Conservation (phyloP, 2,113 vertebrate genomes). For the Pelodiscus sinensis region DNA sequence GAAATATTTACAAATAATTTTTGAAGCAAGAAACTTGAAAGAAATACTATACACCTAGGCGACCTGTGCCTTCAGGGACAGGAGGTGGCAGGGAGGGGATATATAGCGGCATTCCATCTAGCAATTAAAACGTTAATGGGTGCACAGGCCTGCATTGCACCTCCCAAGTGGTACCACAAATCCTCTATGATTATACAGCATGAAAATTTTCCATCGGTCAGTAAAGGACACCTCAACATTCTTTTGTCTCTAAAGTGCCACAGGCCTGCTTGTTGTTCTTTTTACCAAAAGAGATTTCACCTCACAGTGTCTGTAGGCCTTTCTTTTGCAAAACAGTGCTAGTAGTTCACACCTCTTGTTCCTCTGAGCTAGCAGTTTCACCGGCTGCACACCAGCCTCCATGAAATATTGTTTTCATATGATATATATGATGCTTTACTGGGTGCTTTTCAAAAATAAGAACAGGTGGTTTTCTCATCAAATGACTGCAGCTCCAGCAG, state of each 20-base stretch:
- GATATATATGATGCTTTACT: neutral
- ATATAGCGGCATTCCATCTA: no score
- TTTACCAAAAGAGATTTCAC: neutral
- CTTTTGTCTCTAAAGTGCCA: neutral
- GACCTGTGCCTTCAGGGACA: no score
- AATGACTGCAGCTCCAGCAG: neutral
- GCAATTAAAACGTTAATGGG: no score
- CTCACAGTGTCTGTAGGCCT: neutral
- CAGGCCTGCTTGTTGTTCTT: no score
- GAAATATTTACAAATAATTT: conserved; percentile 10
- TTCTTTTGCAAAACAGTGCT: neutral
- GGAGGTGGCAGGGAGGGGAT: no score
- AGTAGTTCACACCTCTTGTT: neutral
- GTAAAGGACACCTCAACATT: neutral
- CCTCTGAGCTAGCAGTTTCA: neutral
- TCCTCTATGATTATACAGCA: neutral
- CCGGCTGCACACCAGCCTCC: neutral
- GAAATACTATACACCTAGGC: neutral
- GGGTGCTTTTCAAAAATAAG: neutral
- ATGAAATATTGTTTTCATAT: neutral
- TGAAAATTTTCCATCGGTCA: accelerated
- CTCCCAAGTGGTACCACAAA: no score
- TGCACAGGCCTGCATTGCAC: no score
- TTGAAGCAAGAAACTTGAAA: neutral
- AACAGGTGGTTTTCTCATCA: neutral